Evolutionary conservation across 2,888 invertebrate genomes (phyloP).

Genomic region (Epinotia brunnichana): DNA sequence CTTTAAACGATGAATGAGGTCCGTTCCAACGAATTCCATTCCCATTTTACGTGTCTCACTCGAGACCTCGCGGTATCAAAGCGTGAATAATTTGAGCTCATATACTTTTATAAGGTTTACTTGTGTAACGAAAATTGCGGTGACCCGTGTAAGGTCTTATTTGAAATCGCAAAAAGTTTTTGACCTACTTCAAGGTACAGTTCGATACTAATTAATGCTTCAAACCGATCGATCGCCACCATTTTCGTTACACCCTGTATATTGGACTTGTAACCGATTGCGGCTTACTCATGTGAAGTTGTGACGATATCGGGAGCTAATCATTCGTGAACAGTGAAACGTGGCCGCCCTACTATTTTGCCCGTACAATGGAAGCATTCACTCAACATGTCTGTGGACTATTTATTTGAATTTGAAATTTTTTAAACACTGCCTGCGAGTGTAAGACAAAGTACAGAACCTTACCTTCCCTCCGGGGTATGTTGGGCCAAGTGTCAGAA

Average conservation of each 20-base stretch:
- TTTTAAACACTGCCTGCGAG: too few relatives aligned
- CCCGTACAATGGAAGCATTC: conserved; percentile 10
- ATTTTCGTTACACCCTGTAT: too few relatives aligned
- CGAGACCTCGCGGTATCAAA: not conserved
- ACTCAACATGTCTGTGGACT: conserved; percentile 4
- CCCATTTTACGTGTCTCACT: conserved; percentile 4
- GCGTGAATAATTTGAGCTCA: not conserved
- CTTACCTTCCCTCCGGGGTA: too few relatives aligned
- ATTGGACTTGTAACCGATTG: not conserved
- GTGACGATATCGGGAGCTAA: conserved; percentile 36
- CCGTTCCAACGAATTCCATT: conserved; percentile 7
- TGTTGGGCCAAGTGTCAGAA: too few relatives aligned
- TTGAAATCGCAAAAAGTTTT: too few relatives aligned
- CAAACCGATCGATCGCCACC: too few relatives aligned
- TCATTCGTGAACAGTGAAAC: conserved; percentile 38
- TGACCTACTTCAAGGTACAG: too few relatives aligned
- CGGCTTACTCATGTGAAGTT: conserved; percentile 18
- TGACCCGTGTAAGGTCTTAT: too few relatives aligned
- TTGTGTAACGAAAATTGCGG: too few relatives aligned
- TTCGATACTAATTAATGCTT: too few relatives aligned
- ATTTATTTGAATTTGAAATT: not conserved
- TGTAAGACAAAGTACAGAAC: not conserved
- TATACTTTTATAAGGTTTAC: not conserved
- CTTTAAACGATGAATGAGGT: conserved; percentile 6
- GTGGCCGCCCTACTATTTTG: conserved; percentile 18